Base-by-base conservation (phyloP, 2,797 vertebrate genomes). In the Denticeps clupeoides region DNA sequence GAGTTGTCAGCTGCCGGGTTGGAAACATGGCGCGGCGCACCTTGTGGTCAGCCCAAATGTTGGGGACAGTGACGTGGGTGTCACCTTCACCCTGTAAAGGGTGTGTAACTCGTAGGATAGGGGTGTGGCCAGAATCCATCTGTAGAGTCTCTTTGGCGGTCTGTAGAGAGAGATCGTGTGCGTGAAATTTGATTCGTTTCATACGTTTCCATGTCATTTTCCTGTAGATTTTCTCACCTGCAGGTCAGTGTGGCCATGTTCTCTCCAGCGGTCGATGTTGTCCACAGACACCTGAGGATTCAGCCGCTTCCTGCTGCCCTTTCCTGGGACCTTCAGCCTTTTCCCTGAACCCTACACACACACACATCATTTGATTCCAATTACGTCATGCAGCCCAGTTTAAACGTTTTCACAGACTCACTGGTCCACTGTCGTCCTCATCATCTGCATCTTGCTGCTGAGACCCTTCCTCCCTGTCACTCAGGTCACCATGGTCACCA, bases 31-130 rank as follows among this genome's bases (percentile, higher is more conserved):
- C 89, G 53, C 91, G 85, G 28, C 91, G 79, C 54, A 91, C 87
- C 40, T 89, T 87, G 56, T 93, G 91, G 67, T 97, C 90, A 0
- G 89, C 89, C 93, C 93, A 97, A 68, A 96, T 92, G 68, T 87
- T 92, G 53, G 83, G 75, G 41, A 88, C 25, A 0, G 84, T 64
- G 55, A 73, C 73, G 28, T 63, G 65, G 16, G 70, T 52, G 1
- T 79, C 75, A 4, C 74, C 63, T n/a, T 80, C 86, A 21, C 81
- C 68, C 27, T 89, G 79, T 0, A 68, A 62, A 1, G 85, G 84
- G 0, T 68, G 62, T 4, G 77, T 55, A 0, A 82, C 60, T 31
- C 77, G 75, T 47, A 72, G 71, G 1, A 77, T 74, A 2, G 78
- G 85, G 1, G 84, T n/a, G 27, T 83, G 84, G 46, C 68, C 71